phyloP scores from a whole-genome alignment of 2,888 invertebrate species.

The Therioaphis trifolii region DNA sequence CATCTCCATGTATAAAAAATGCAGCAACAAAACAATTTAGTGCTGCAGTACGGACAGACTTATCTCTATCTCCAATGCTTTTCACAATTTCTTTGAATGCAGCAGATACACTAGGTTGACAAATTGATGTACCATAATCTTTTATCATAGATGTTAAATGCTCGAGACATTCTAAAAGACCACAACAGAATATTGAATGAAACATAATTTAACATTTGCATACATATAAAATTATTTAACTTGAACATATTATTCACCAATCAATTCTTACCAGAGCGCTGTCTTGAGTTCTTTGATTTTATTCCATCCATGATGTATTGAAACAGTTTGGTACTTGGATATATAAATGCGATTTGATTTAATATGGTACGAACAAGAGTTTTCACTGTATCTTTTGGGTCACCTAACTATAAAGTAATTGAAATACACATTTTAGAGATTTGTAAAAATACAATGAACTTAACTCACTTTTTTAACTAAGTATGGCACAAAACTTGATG shows the following conservation, averaged over 20 bases:
- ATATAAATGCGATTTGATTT: conserved; percentile 85
- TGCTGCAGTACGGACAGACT: conserved; percentile 93
- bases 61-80: conserved; percentile 96
- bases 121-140: conserved; percentile 84
- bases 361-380: conserved; percentile 88
- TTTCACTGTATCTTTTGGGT: conserved; percentile 94
- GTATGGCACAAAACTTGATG: conserved; percentile 93
- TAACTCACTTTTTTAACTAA: conserved; percentile 85
- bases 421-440: neutral
- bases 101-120: conserved; percentile 81
- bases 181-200: conserved; percentile 18
- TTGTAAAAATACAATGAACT: neutral
- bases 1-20: conserved; percentile 90
- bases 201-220: neutral
- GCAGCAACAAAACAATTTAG: conserved; percentile 92
- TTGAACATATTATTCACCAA: neutral
- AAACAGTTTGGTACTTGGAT: conserved; percentile 89
- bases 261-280: conserved; percentile 78
- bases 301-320: conserved; percentile 94
- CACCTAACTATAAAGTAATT: conserved; percentile 78
- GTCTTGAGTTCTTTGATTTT: conserved; percentile 96
- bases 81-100: conserved; percentile 91
- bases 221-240: too few relatives aligned
- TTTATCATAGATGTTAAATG: conserved; percentile 89
- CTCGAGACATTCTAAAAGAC: conserved; percentile 84